Conservation (phyloP, 1,140 invertebrate species). For the Teleogryllus occipitalis region DNA sequence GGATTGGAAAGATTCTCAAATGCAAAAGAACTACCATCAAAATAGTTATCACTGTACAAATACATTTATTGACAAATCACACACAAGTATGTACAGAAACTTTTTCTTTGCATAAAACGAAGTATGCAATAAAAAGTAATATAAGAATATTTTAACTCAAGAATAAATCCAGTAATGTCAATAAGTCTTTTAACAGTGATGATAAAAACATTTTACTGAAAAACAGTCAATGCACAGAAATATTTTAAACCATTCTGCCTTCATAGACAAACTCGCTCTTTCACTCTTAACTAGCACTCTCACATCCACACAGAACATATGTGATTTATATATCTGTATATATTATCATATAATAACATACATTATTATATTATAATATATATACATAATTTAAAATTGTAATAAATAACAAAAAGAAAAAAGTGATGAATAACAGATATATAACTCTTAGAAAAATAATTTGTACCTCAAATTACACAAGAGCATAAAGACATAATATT, state of each 20-base stretch:
- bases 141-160: background rate
- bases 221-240: background rate
- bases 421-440: background rate
- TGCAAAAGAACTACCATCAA: too few relatives aligned
- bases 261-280: background rate
- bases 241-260: background rate
- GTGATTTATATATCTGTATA: too few relatives aligned
- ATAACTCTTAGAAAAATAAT: conserved; percentile 2
- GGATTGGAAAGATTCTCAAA: background rate
- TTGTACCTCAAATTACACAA: background rate
- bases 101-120: background rate
- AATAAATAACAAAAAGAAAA: background rate
- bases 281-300: background rate
- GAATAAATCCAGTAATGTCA: background rate
- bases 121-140: background rate
- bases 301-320: background rate
- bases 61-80: background rate
- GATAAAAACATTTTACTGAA: background rate
- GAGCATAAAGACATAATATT: background rate
- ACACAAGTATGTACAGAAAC: background rate
- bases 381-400: background rate
- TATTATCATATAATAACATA: too few relatives aligned
- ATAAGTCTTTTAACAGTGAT: background rate
- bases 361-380: background rate
- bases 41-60: background rate